These are phyloP conservation scores for Lamellibrachia satsuma DNA, from an alignment of 2,888 invertebrate genomes.

Conservation along the genomic window DNA sequence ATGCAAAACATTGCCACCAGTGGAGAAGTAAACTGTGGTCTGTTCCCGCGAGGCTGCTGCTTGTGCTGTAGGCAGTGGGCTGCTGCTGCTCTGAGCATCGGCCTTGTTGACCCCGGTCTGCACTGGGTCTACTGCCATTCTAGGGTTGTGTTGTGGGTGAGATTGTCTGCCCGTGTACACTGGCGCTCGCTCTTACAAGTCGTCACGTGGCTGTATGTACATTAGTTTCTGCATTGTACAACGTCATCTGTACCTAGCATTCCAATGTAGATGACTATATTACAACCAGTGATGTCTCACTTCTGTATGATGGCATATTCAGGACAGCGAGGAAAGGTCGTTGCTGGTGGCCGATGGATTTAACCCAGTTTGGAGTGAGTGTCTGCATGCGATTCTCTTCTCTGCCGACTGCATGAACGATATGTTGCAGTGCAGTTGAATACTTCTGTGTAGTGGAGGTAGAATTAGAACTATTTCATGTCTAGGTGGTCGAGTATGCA, in stretches of 20 bases:
- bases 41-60: too few species aligned
- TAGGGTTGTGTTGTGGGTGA: background rate
- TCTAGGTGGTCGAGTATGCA: background rate
- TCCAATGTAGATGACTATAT: background rate
- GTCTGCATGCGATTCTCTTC: background rate
- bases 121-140: background rate
- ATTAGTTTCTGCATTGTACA: background rate
- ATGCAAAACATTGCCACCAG: too few species aligned
- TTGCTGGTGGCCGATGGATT: background rate
- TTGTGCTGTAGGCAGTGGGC: background rate
- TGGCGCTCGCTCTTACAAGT: background rate
- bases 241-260: background rate
- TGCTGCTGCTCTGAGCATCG: background rate
- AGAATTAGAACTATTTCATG: background rate
- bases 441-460: background rate
- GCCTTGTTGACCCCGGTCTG: background rate
- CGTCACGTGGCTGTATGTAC: background rate
- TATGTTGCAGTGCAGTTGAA: background rate
- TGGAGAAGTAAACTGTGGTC: too few species aligned
- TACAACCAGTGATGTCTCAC: background rate
- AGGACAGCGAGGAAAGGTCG: background rate
- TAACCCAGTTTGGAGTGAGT: constrained; percentile 9
- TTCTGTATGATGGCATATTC: background rate
- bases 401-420: background rate
- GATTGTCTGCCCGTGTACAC: too few species aligned